Evolutionary conservation across 2,113 vertebrate genomes (phyloP), one percentile per base, ranked within the genome.

Genomic region (Chrysemys picta): DNA sequence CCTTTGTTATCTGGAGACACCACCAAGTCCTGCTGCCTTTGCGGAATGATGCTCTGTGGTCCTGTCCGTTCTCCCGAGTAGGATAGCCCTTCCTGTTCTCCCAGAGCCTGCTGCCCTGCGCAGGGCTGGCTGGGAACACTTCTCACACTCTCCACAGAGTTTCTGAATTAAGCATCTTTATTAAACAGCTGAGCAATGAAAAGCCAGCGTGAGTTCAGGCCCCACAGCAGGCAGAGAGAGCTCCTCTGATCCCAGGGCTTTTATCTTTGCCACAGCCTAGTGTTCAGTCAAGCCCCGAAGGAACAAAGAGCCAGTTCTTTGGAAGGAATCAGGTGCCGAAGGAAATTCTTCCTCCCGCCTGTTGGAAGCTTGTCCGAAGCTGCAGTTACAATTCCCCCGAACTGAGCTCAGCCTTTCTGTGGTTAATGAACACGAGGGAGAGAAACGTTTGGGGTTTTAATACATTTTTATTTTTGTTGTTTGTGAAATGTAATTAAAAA

Each of bases 391-490:
- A 12, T 76, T 25, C 25, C 24, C 38, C 7, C 12, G 4, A 45
- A 14, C 13, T 25, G 42, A 78, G 25, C 75, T 27, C 82, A 53
- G 82, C 3, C 0, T 3, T 84, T 25, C 52, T 54, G 10, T 87
- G 42, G 81, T 29, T n/a, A 4, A 14, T 21, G 3, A 56, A 85
- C 38, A 35, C 0, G 8, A 42, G 79, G 5, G 31, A 21, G 6
- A 25, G 42, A 13, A 11, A 14, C 1, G 11, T 6, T 6, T 14
- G 22, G 6, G 75, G 22, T 2, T 76, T 38, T 25, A 47, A 78
- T 78, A 29, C 25, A 13, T 53, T 84, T 84, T 91, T 47, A 8
- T 54, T 87, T 94, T 82, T 45, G 0, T 2, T 62, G 29, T 17
- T 89, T n/a, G 29, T 10, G 54, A 80, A 53, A 75, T 3, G 8